Evolutionary conservation across 1,140 invertebrate genomes (phyloP), one percentile per base, ranked within the genome.

Genomic region (Hylyphantes graminicola): DNA sequence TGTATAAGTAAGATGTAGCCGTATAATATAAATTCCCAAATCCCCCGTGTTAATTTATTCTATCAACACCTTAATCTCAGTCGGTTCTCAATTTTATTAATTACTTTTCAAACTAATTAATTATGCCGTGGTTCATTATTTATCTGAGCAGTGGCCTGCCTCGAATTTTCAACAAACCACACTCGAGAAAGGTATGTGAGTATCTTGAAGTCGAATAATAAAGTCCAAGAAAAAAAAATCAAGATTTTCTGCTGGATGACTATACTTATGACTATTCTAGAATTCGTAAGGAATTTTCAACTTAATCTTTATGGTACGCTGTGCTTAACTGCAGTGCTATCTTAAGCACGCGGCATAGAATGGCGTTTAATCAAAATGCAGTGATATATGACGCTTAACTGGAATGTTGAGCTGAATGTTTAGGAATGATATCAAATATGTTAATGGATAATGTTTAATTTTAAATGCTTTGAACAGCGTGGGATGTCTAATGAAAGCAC

Each of bases 391-490:
- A 70, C 13, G 13, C 50, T 51, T 70, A 70, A 70, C 51, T 70
- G 68, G 50, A 70, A 70, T 70, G 51, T 51, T 51, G 50, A 15
- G 68, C 19, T 19, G 15, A 51, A 70, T 54, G 68, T 53, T 53
- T 70, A 53, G 19, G 50, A 8, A 70, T 70, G 35, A 70, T 70
- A 70, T 70, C 68, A 70, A 70, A 70, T 70, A 70, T 70, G 68
- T 70, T 70, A 70, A 70, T 70, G 68, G 68, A 54, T 19, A 70
- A 70, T 70, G 68, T 70, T 70, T 70, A 53, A 70, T 54, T 70
- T 70, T 70, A 70, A 17, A 70, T n/a, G 50, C 8, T 51, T 9
- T 53, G 15, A 70, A 70, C 35, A 50, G 35, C 10, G 12, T 8
- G 67, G 35, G 35, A 35, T 35, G 35, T 35, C 35, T 35, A 35